Evolutionary conservation across 2,113 vertebrate species (phyloP).

Genomic region (Ascaphus truei): DNA sequence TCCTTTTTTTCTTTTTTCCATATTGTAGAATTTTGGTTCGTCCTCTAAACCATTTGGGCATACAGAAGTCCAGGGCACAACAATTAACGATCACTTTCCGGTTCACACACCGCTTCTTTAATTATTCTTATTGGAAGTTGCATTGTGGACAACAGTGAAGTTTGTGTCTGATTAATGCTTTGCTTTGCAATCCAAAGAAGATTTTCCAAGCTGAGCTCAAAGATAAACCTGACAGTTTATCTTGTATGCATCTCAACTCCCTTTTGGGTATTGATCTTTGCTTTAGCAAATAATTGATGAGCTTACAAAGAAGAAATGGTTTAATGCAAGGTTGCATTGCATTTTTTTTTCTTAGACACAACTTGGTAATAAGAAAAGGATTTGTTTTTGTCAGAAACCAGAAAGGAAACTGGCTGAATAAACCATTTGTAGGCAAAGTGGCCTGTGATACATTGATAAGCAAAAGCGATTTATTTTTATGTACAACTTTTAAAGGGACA

Average conservation of each 20-base stretch:
- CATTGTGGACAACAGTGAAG: neutral
- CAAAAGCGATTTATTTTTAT: too few relatives aligned
- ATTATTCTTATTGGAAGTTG: neutral
- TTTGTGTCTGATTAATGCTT: slow-evolving; percentile 7
- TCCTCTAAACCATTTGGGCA: too few relatives aligned
- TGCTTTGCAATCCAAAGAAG: slow-evolving; percentile 10
- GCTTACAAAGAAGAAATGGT: slow-evolving; percentile 11
- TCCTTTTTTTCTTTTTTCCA: too few relatives aligned
- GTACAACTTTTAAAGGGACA: neutral
- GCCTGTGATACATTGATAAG: too few relatives aligned
- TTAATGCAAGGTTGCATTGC: slow-evolving; percentile 1
- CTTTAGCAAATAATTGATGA: slow-evolving; percentile 23
- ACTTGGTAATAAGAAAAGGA: too few relatives aligned
- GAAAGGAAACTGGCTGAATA: too few relatives aligned
- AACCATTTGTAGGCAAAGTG: slow-evolving; percentile 13
- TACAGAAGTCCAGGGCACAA: too few relatives aligned
- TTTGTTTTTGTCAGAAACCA: too few relatives aligned
- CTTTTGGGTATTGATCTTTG: neutral
- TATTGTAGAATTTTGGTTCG: too few relatives aligned
- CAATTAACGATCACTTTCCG: too few relatives aligned
- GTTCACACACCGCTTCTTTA: neutral
- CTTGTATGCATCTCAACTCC: neutral
- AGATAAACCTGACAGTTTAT: slow-evolving; percentile 14
- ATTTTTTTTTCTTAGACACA: too few relatives aligned
- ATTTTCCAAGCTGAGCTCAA: neutral